phyloP scores from a whole-genome alignment of 2,113 vertebrate species.

The Atlantisia rogersi region DNA sequence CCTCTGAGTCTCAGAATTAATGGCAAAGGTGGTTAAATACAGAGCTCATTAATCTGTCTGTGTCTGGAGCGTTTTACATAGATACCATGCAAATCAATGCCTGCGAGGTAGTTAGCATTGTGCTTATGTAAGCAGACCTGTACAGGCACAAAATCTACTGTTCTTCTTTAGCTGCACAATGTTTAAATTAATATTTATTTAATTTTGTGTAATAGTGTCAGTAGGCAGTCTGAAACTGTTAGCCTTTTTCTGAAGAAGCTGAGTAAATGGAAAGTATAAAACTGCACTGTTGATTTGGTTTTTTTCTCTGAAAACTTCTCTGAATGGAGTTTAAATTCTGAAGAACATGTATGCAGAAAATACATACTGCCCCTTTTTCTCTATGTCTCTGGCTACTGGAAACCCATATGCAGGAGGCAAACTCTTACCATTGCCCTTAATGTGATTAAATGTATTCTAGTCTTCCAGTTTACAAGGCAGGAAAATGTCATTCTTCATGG shows the following conservation, averaged over 20 bases:
- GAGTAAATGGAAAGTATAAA: conserved; percentile 7
- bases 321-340: conserved; percentile 2
- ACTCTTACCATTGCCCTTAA: not conserved
- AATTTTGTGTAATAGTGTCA: conserved; percentile 26
- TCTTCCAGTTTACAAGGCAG: conserved; percentile 16
- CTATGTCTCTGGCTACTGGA: not conserved
- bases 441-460: conserved; percentile 20
- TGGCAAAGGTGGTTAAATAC: conserved; percentile 32
- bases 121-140: conserved; percentile 33
- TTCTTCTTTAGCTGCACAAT: not conserved
- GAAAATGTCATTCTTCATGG: conserved; percentile 9
- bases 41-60: conserved; percentile 61
- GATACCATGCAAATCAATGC: conserved; percentile 57
- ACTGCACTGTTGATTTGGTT: not conserved
- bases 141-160: conserved; percentile 10
- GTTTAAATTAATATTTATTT: conserved; percentile 35
- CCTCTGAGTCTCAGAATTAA: not conserved
- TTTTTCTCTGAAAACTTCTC: conserved; percentile 6
- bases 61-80: conserved; percentile 60
- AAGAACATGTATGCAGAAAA: not conserved
- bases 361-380: not conserved
- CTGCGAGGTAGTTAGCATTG: conserved; percentile 29
- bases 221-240: conserved; percentile 18
- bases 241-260: not conserved
- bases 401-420: conserved; percentile 4